Conservation (phyloP, 2,888 invertebrate genomes). For the Drosophila mulleri region DNA sequence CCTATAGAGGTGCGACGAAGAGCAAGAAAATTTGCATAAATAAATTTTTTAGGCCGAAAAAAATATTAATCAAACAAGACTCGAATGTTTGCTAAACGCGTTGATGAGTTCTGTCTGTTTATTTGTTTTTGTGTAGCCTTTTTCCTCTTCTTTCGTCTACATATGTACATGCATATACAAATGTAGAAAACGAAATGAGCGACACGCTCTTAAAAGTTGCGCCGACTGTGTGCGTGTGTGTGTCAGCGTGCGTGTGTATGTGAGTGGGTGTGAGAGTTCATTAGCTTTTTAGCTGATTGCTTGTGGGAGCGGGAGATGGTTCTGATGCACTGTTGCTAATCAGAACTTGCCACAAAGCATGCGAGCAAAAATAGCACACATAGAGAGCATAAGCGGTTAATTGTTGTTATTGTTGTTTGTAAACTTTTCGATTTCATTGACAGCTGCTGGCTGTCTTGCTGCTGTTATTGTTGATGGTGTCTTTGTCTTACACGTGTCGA, state of each 20-base stretch:
- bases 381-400: constrained; percentile 26
- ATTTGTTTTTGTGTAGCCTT: constrained; percentile 30
- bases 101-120: constrained; percentile 35
- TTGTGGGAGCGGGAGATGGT: constrained; percentile 4
- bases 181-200: constrained; percentile 54
- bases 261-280: constrained; percentile 55
- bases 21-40: constrained; percentile 43
- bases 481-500: constrained; percentile 25
- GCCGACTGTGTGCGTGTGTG: not conserved
- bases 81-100: constrained; percentile 20
- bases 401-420: constrained; percentile 31
- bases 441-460: constrained; percentile 11
- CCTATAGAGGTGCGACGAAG: constrained; percentile 25
- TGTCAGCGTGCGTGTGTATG: constrained; percentile 1
- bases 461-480: not conserved
- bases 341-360: constrained; percentile 63
- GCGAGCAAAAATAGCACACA: constrained; percentile 45
- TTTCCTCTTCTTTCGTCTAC: constrained; percentile 10
- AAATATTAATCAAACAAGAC: constrained; percentile 12
- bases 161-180: not conserved
- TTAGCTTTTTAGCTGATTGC: constrained; percentile 52
- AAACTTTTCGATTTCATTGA: constrained; percentile 44
- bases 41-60: constrained; percentile 20
- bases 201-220: constrained; percentile 28
- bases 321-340: constrained; percentile 63